Conservation (phyloP, 2,888 invertebrate genomes). For the Protonemura montana region DNA sequence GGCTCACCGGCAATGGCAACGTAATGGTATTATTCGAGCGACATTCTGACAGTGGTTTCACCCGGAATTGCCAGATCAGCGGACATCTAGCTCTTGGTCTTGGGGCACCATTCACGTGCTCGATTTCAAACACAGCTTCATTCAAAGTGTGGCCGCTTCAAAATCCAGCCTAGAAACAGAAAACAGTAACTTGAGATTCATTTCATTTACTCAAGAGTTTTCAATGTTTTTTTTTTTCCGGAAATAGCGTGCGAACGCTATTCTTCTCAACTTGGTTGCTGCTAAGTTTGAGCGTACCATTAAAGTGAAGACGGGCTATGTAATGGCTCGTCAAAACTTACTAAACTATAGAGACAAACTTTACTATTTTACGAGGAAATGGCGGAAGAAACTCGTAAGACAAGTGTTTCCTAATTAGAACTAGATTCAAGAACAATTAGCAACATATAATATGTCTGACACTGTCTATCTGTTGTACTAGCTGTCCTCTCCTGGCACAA, state of each 20-base stretch:
- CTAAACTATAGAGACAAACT: neutral
- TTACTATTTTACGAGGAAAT: neutral
- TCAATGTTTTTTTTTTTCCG: neutral
- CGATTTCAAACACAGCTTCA: no score
- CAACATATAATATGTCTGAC: neutral
- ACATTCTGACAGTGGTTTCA: no score
- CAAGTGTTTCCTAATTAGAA: slow-evolving; percentile 19
- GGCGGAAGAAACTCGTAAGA: neutral
- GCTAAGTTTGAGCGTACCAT: neutral
- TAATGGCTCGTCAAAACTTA: neutral
- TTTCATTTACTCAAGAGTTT: neutral
- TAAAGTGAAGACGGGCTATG: neutral
- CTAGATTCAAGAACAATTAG: slow-evolving; percentile 19
- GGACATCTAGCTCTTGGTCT: no score
- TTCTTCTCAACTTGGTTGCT: neutral
- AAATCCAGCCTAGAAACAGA: no score
- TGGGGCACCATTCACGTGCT: no score
- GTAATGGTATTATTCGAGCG: no score
- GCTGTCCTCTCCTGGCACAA: no score
- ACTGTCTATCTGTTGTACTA: neutral
- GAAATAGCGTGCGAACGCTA: neutral
- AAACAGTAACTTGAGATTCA: neutral
- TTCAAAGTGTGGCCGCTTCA: no score
- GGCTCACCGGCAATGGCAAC: no score
- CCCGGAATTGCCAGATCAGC: no score